Conservation (phyloP, 2,797 vertebrate genomes). For the Sebastes miniatus region DNA sequence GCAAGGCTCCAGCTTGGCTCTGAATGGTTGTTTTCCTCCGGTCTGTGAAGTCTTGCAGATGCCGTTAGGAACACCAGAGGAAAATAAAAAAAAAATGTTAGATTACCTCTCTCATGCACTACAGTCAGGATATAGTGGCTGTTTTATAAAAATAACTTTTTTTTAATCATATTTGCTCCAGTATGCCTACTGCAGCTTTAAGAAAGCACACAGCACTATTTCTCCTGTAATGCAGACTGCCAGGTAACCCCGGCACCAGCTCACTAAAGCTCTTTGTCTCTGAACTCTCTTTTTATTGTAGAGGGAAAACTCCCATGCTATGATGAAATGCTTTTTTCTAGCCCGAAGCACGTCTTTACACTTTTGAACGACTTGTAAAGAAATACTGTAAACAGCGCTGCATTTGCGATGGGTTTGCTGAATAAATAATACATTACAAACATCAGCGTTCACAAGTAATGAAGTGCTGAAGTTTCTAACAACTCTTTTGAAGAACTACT, state of each 20-base stretch:
- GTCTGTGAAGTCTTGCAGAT: too few relatives aligned
- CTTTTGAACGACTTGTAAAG: constrained; percentile 56
- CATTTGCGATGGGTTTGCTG: constrained; percentile 56
- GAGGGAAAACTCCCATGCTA: constrained; percentile 9
- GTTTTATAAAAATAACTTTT: too few relatives aligned
- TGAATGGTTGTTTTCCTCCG: too few relatives aligned
- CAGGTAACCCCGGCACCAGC: constrained; percentile 3
- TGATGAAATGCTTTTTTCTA: constrained; percentile 51
- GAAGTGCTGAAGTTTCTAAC: constrained; percentile 54
- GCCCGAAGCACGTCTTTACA: constrained; percentile 58
- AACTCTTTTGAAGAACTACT: constrained; percentile 56
- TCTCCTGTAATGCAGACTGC: constrained; percentile 5
- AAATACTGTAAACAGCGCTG: constrained; percentile 62
- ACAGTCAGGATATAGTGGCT: too few relatives aligned
- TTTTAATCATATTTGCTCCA: too few relatives aligned
- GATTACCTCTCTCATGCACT: too few relatives aligned
- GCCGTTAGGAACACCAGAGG: too few relatives aligned
- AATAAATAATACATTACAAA: constrained; percentile 71
- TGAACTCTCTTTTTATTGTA: background rate
- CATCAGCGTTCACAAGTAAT: constrained; percentile 60
- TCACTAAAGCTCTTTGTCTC: constrained; percentile 18
- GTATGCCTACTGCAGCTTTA: too few relatives aligned
- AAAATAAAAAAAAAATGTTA: too few relatives aligned
- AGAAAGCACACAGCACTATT: background rate
- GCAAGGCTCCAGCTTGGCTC: too few relatives aligned